These are phyloP conservation scores for Varroa destructor DNA, from an alignment of 1,140 invertebrate species.

Conservation along the genomic window DNA sequence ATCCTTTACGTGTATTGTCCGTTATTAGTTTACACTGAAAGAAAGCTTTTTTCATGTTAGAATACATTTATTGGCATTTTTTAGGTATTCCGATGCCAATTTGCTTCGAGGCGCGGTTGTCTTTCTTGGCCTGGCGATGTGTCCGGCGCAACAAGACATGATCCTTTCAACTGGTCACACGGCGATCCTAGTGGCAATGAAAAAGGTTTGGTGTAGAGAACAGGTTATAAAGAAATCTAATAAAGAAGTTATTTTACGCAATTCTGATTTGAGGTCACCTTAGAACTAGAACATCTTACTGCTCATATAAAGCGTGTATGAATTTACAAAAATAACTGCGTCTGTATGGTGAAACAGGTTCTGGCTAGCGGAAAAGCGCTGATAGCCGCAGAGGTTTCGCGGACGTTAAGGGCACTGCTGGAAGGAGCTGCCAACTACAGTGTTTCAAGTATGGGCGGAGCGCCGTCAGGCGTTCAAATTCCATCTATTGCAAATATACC, in stretches of 20 bases:
- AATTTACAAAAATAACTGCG: too few relatives aligned
- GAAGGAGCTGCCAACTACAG: background rate
- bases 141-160: slow-evolving; percentile 1
- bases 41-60: too few relatives aligned
- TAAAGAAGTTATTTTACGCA: too few relatives aligned
- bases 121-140: slow-evolving; percentile 14
- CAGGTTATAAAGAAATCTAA: too few relatives aligned
- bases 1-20: too few relatives aligned
- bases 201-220: background rate
- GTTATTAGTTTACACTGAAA: too few relatives aligned
- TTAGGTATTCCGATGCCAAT: slow-evolving; percentile 6
- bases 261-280: too few relatives aligned
- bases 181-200: slow-evolving; percentile 9
- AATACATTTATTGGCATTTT: background rate
- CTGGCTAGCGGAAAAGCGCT: slow-evolving; percentile 14
- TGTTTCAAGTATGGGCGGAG: too few relatives aligned
- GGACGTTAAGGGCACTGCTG: background rate
- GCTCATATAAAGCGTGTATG: too few relatives aligned
- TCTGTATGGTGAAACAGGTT: background rate
- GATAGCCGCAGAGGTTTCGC: slow-evolving; percentile 2
- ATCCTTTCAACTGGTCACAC: background rate
- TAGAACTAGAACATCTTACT: too few relatives aligned
- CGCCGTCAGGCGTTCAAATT: too few relatives aligned
- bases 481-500: too few relatives aligned
- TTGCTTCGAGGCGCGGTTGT: slow-evolving; percentile 13